phyloP scores from a whole-genome alignment of 2,888 invertebrate species.

The Drosophila aldrichi region DNA sequence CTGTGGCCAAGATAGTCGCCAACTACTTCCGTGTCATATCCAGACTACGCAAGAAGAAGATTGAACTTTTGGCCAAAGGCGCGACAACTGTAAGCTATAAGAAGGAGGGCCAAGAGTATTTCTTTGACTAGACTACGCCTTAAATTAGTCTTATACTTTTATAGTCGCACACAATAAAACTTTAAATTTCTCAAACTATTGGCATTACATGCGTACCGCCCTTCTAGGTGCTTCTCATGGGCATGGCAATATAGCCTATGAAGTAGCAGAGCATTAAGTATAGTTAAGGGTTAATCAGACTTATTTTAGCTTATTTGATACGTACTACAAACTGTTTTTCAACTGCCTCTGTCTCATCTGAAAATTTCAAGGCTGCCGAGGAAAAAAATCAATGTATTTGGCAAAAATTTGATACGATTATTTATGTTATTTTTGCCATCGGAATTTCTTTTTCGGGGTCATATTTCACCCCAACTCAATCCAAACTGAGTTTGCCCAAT shows the following conservation, averaged over 20 bases:
- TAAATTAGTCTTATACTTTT: background rate
- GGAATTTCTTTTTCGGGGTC: background rate
- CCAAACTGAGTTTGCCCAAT: background rate
- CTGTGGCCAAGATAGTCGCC: slow-evolving; percentile 1
- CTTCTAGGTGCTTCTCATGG: background rate
- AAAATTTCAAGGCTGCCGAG: slow-evolving; percentile 1
- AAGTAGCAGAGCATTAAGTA: background rate
- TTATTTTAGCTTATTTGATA: background rate
- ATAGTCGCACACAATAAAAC: background rate
- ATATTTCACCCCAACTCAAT: slow-evolving; percentile 16
- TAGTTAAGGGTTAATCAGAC: background rate
- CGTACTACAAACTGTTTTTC: background rate
- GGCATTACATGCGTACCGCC: background rate
- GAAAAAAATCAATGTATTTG: slow-evolving; percentile 2
- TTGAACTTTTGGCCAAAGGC: background rate
- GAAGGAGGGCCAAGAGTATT: slow-evolving; percentile 2
- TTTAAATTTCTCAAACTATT: background rate
- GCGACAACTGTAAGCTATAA: background rate
- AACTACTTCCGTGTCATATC: background rate
- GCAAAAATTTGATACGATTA: slow-evolving; percentile 6
- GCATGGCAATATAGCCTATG: background rate
- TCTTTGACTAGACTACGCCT: background rate
- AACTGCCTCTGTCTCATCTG: background rate
- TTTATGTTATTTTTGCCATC: slow-evolving; percentile 1
- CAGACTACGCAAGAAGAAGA: background rate